Base-by-base conservation (phyloP, 2,113 vertebrate species). In the Sakesphorus luctuosus region DNA sequence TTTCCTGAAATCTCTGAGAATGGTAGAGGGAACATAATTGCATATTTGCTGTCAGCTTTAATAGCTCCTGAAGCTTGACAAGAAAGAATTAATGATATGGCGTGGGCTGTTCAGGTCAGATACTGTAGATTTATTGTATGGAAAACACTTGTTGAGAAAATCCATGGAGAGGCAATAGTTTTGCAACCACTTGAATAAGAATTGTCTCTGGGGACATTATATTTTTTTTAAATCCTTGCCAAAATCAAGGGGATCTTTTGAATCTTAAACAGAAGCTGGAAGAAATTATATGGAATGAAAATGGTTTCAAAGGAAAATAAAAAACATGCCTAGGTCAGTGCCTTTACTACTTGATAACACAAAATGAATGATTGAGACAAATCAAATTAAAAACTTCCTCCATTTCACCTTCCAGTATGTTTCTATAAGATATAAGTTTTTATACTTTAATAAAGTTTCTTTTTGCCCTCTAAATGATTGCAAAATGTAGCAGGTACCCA, bases 1-100 rank as follows among this genome's bases (percentile, higher is more conserved):
- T 88, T 94, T 80, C 74, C 67, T 77, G 75, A 82, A 91, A 80
- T 91, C 58, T 82, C 46, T 55, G 29, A 87, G 33, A 76, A 26
- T 0, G 4, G 87, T 31, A 85, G 66, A 76, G 18, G 35, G 85
- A 59, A 53, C 11, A 29, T 21, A 56, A 63, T 43, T 96, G 89
- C 29, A 19, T 73, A 85, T 80, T 85, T 77, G 14, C 71, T 94
- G 87, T 66, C 86, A 79, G 17, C 16, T 89, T 31, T 67, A 79
- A 91, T 95, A 87, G 36, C 81, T 85, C 63, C 87, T 76, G 74
- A 97, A 95, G 36, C 25, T 58, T 73, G 89, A 89, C 89, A 87
- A 91, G 62, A 83, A 79, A 89, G 62, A 90, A 76, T 55, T 58
- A 87, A 33, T 90, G 46, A 52, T 74, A 90, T 21, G 83, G 7